A percentile compares a stretch with the other conserved stretches of the same genome.
These are phyloP conservation scores for Cerastoderma edule DNA, from an alignment of 2,888 invertebrate species.

Conservation along the genomic window DNA sequence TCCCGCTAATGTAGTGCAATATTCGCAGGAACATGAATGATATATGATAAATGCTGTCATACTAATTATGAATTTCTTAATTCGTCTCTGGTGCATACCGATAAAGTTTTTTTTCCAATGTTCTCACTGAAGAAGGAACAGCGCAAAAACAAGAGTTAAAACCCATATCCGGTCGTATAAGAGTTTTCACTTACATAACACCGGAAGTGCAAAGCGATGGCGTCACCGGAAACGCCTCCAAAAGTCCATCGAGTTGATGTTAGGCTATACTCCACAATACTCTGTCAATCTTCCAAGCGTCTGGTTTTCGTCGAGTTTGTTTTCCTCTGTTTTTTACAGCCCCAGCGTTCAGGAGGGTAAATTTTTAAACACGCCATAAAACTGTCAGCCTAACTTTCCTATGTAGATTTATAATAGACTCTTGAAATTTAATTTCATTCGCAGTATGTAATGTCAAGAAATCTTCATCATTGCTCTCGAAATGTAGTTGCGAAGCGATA, in stretches of 20 bases:
- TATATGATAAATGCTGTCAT: too few species aligned
- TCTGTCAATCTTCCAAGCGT: background rate
- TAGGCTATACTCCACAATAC: background rate
- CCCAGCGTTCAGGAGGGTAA: constrained; percentile 24
- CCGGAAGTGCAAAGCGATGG: constrained; percentile 5
- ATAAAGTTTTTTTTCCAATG: too few species aligned
- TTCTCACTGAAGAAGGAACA: too few species aligned
- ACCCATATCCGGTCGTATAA: too few species aligned
- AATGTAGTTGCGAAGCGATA: constrained; percentile 26
- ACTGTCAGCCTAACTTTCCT: constrained; percentile 39
- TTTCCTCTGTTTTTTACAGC: constrained; percentile 6
- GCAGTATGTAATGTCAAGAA: constrained; percentile 42
- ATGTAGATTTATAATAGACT: constrained; percentile 28
- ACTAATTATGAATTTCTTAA: too few species aligned
- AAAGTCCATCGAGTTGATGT: background rate
- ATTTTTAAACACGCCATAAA: constrained; percentile 41
- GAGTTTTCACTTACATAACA: constrained; percentile 3
- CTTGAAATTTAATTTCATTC: constrained; percentile 44
- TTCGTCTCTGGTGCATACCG: too few species aligned
- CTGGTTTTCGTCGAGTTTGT: constrained; percentile 9
- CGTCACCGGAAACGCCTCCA: constrained; percentile 1
- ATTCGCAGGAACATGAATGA: too few species aligned
- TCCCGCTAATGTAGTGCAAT: too few species aligned
- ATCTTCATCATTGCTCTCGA: constrained; percentile 20
- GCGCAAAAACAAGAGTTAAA: too few species aligned